Conservation (phyloP, 2,888 invertebrate genomes). For the Agrochola circellaris region DNA sequence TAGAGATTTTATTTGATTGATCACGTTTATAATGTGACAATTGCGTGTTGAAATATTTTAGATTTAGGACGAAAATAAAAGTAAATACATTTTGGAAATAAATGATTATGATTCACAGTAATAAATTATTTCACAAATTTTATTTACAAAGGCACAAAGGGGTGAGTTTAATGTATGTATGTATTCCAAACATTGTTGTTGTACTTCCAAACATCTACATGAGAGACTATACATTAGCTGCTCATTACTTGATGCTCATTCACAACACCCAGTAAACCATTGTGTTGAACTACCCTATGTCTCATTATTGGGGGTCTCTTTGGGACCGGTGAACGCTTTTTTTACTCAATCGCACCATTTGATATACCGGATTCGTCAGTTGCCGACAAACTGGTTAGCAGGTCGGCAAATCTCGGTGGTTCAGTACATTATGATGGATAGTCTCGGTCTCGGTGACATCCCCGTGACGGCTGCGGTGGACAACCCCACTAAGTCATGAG, state of each 20-base stretch:
- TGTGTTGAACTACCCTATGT: neutral
- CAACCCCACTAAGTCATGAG: neutral
- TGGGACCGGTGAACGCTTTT: neutral
- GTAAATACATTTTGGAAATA: slow-evolving; percentile 23
- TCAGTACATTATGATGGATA: too few species aligned
- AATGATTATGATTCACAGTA: slow-evolving; percentile 10
- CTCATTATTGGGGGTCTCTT: neutral
- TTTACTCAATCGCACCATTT: neutral
- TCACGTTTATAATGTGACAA: slow-evolving; percentile 80
- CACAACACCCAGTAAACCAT: neutral
- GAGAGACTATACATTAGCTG: neutral
- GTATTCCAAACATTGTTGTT: too few species aligned
- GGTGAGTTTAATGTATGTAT: neutral
- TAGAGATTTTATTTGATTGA: slow-evolving; percentile 79
- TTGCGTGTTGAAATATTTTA: slow-evolving; percentile 74
- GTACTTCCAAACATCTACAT: neutral
- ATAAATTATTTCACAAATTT: slow-evolving; percentile 13
- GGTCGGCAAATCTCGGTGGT: too few species aligned
- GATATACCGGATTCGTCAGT: neutral
- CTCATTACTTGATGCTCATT: neutral
- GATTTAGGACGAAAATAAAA: slow-evolving; percentile 18
- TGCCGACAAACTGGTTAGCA: too few species aligned
- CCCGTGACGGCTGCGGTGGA: too few species aligned
- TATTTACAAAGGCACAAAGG: slow-evolving; percentile 1
- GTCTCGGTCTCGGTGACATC: too few species aligned